Evolutionary conservation across 2,797 vertebrate species (phyloP), one percentile per base, ranked within the genome.

Genomic region (Pangasius mekongensis): DNA sequence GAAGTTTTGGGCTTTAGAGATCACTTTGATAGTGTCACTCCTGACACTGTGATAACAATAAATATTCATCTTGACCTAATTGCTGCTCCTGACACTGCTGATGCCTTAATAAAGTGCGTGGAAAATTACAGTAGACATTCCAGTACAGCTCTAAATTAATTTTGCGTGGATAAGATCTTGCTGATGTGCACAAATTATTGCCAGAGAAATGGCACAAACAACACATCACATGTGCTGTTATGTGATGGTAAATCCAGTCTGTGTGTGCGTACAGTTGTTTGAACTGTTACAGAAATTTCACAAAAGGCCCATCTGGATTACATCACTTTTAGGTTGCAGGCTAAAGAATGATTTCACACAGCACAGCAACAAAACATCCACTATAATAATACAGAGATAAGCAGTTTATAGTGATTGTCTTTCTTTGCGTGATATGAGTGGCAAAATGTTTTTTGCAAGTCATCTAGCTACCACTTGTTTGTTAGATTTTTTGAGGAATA

Each of bases 41-140:
- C 39, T 62, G 20, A 36, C 33, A 62, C 67, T 16, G 58, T n/a
- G 54, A 60, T 83, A 30, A 36, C 39, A 81, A 49, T 54, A 77
- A 83, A 66, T 83, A 66, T 66, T 47, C 81, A 18, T 66, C 81
- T 49, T 83, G 43, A 83, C 81, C 60, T 10, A 83, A 83, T 43
- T 66, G 43, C 81, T 66, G 43, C 81, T 66, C 33, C 22, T 66
- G 60, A 49, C 43, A 83, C 27, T 5, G 27, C 11, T 83, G 39
- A 49, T 49, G 81, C 8, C 43, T 30, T 66, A 49, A 66, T 83
- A 20, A 49, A 83, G 62, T 47, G 60, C 39, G 5, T 20, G 43
- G 81, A 66, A 83, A 83, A 83, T 64, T 18, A 47, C 58, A 64
- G 80, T 27, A 62, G 33, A 47, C 39, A 64, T 64, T 64, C 24